These are phyloP conservation scores for Xiphophorus hellerii DNA, from an alignment of 2,113 vertebrate species.

Conservation along the genomic window DNA sequence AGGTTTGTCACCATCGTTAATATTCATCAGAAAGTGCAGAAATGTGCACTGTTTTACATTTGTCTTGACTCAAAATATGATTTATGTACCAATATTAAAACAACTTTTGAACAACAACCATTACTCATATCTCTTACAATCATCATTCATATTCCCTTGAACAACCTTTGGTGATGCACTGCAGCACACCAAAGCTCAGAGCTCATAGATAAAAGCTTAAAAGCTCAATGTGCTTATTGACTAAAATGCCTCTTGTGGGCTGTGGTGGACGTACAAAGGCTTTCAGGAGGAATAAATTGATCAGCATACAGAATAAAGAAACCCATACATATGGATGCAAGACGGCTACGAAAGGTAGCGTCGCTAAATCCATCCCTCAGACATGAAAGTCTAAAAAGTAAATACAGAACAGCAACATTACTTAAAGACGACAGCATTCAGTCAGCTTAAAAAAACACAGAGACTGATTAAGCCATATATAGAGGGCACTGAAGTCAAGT, in stretches of 20 bases:
- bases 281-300: constrained; percentile 22
- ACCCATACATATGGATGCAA: not conserved
- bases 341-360: not conserved
- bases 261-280: constrained; percentile 10
- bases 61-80: not conserved
- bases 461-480: not conserved
- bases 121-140: constrained; percentile 29
- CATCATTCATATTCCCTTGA: constrained; percentile 13
- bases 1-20: not conserved
- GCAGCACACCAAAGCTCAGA: constrained; percentile 1
- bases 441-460: not conserved
- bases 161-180: constrained; percentile 4
- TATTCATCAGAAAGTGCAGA: not conserved
- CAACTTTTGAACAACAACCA: not conserved
- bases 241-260: constrained; percentile 32
- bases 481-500: not conserved
- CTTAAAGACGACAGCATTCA: too few relatives aligned
- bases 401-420: not conserved
- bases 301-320: not conserved
- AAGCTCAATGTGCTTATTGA: constrained; percentile 17
- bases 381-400: not conserved
- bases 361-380: not conserved
- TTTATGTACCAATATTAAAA: not conserved
- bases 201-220: constrained; percentile 23
- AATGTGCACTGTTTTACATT: not conserved